phyloP scores from a whole-genome alignment of 2,888 invertebrate genomes.

The Dicycla oo region DNA sequence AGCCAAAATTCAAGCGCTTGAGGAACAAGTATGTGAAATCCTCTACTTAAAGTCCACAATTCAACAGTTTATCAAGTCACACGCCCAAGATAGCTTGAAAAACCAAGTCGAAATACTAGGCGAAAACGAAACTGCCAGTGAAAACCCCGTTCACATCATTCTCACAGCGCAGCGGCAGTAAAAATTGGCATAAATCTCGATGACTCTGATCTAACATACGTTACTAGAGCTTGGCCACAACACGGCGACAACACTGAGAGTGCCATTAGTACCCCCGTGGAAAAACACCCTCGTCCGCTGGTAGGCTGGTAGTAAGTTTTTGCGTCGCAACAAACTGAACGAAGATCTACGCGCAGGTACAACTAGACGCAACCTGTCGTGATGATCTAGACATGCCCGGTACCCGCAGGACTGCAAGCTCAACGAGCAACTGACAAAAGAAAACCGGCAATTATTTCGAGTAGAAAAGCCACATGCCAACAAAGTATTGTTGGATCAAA shows the following conservation, averaged over 20 bases:
- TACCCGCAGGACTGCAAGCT: neutral
- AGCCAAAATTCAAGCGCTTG: neutral
- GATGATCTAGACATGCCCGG: neutral
- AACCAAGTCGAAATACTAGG: neutral
- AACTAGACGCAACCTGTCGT: neutral
- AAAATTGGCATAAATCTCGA: neutral
- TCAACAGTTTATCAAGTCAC: too few relatives aligned
- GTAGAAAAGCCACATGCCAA: neutral
- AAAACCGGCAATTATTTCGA: neutral
- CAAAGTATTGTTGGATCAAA: too few relatives aligned
- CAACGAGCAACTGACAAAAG: neutral
- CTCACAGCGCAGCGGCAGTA: neutral
- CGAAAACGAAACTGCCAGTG: neutral
- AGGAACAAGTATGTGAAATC: too few relatives aligned
- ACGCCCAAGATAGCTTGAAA: neutral
- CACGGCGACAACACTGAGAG: neutral
- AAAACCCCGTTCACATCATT: neutral
- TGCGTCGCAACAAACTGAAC: neutral
- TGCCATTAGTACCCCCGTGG: neutral
- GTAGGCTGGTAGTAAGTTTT: neutral
- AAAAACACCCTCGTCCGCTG: neutral
- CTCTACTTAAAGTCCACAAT: too few relatives aligned
- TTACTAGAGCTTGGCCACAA: neutral
- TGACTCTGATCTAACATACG: neutral
- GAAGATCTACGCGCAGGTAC: neutral